phyloP scores from a whole-genome alignment of 2,113 vertebrate genomes.

The Rousettus leschenaultii region DNA sequence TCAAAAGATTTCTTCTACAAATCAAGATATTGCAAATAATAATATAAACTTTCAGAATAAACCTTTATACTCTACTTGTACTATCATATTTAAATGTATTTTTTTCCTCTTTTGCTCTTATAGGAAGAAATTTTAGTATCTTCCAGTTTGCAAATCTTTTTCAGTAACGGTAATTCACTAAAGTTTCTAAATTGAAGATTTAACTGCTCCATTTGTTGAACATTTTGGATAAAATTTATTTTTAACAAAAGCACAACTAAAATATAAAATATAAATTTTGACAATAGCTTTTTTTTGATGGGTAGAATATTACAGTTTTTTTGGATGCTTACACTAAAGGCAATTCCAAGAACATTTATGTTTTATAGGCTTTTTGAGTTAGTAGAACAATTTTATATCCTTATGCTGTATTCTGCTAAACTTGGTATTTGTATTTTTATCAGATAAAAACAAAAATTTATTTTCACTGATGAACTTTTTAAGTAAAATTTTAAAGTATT shows the following conservation, averaged over 20 bases:
- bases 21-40: background rate
- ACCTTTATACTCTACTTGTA: background rate
- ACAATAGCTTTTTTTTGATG: background rate
- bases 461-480: background rate
- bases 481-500: background rate
- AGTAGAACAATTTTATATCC: background rate
- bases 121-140: background rate
- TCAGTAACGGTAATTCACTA: background rate
- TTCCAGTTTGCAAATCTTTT: background rate
- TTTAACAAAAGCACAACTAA: background rate
- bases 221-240: background rate
- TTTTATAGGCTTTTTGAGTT: background rate
- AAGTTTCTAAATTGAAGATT: background rate
- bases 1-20: background rate
- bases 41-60: background rate
- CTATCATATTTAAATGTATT: background rate
- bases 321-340: background rate
- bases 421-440: background rate
- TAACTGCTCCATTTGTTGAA: background rate
- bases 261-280: background rate
- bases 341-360: background rate
- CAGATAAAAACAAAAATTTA: background rate
- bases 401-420: background rate
- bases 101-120: background rate
- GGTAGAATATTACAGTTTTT: background rate